These are phyloP conservation scores for Clarias pachynema DNA, from an alignment of 2,797 vertebrate species.

Conservation along the genomic window DNA sequence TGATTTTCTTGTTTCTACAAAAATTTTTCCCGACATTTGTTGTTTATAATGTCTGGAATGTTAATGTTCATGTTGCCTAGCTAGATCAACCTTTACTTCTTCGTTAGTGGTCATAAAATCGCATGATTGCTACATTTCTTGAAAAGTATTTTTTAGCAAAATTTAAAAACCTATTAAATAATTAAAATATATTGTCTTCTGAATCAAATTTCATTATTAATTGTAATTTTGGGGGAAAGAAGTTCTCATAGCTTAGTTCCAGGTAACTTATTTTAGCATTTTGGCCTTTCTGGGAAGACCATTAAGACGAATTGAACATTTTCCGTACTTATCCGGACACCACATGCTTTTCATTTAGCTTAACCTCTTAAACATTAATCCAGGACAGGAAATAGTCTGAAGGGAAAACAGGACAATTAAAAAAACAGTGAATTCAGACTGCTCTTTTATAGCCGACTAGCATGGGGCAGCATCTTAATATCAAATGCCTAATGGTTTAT, in stretches of 20 bases:
- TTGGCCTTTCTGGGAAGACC: conserved; percentile 45
- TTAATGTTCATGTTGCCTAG: background rate
- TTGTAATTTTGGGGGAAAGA: background rate
- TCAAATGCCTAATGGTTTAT: conserved; percentile 62
- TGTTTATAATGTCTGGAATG: background rate
- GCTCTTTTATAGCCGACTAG: conserved; percentile 47
- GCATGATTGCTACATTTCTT: background rate
- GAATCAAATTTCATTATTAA: conserved; percentile 4
- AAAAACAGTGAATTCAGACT: conserved; percentile 54
- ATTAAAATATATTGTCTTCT: background rate
- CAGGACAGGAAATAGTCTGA: conserved; percentile 42
- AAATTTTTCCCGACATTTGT: background rate
- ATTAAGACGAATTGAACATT: conserved; percentile 58
- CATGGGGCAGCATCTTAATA: conserved; percentile 60
- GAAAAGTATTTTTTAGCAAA: background rate
- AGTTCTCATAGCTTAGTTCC: background rate
- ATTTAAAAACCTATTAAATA: background rate
- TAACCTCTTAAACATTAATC: conserved; percentile 64
- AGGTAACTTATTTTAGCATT: conserved; percentile 12
- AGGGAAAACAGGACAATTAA: conserved; percentile 48
- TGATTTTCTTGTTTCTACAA: background rate
- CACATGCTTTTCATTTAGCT: conserved; percentile 63
- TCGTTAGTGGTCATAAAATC: background rate
- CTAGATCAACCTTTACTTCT: background rate
- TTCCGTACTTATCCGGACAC: conserved; percentile 54